phyloP scores from a whole-genome alignment of 2,797 vertebrate genomes.

The Alexandromys oeconomus region DNA sequence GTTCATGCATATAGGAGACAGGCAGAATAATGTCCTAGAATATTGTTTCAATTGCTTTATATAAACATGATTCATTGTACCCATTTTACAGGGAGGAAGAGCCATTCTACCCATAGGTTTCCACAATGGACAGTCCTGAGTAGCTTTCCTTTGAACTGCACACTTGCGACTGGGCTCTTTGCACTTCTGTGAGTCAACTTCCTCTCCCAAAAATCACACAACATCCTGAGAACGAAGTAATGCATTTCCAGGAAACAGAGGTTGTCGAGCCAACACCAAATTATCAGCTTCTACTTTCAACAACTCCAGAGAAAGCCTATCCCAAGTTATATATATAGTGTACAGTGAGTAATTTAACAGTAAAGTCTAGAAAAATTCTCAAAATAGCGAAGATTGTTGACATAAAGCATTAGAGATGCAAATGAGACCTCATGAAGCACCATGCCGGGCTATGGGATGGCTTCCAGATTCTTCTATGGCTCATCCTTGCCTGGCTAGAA shows the following conservation, averaged over 20 bases:
- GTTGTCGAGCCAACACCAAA: background rate
- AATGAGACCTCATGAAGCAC: background rate
- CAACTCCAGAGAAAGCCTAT: slow-evolving; percentile 43
- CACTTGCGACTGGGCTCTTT: background rate
- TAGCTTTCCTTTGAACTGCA: background rate
- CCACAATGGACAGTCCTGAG: background rate
- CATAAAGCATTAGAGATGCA: background rate
- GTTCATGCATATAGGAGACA: background rate
- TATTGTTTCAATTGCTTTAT: background rate
- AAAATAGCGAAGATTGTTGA: background rate
- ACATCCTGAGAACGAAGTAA: background rate
- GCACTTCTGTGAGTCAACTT: background rate
- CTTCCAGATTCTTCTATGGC: too few relatives aligned
- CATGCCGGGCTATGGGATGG: background rate
- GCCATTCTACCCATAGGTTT: background rate
- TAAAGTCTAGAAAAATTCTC: slow-evolving; percentile 34
- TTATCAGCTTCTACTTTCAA: background rate
- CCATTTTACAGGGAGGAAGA: background rate
- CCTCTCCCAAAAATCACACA: background rate
- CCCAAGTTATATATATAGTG: background rate
- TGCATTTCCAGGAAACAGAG: background rate
- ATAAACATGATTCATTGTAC: background rate
- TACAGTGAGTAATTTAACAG: slow-evolving; percentile 5
- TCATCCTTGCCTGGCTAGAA: background rate
- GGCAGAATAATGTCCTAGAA: background rate